phyloP scores from a whole-genome alignment of 2,888 invertebrate genomes.

The Epirrhoe alternata region DNA sequence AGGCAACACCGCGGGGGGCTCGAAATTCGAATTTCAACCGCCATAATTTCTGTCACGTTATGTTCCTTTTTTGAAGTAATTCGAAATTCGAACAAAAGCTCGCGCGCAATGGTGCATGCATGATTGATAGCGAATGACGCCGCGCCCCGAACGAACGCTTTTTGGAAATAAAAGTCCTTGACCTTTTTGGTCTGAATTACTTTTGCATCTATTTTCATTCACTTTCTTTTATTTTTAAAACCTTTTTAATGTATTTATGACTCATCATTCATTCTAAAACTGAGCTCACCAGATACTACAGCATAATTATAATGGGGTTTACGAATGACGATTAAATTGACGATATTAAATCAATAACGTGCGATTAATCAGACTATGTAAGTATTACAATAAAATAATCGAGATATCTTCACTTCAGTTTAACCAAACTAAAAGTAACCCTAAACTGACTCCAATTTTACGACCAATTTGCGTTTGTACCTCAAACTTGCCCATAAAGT shows the following conservation, averaged over 20 bases:
- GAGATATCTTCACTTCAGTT: not conserved
- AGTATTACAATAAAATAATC: not conserved
- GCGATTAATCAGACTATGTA: not conserved
- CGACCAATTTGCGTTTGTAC: conserved; percentile 67
- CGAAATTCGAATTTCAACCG: conserved; percentile 68
- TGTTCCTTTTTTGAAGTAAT: conserved; percentile 78
- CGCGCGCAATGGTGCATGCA: conserved; percentile 82
- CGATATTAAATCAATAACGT: not conserved
- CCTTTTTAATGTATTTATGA: not conserved
- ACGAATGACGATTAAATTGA: not conserved
- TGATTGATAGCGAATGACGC: conserved; percentile 83
- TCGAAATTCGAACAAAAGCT: conserved; percentile 82
- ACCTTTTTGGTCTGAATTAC: conserved; percentile 61
- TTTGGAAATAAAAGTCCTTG: conserved; percentile 72
- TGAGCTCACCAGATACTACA: not conserved
- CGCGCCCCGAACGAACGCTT: conserved; percentile 68
- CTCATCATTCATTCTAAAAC: not conserved
- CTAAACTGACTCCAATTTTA: conserved; percentile 47
- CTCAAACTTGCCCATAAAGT: conserved; percentile 60
- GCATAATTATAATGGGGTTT: not conserved
- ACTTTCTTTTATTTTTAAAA: not conserved
- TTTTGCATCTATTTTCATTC: conserved; percentile 43
- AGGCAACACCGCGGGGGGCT: conserved; percentile 66
- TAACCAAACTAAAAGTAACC: conserved; percentile 24
- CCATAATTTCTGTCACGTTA: conserved; percentile 75